Evolutionary conservation across 1,140 invertebrate genomes (phyloP).

Genomic region (Kradibia gibbosae): DNA sequence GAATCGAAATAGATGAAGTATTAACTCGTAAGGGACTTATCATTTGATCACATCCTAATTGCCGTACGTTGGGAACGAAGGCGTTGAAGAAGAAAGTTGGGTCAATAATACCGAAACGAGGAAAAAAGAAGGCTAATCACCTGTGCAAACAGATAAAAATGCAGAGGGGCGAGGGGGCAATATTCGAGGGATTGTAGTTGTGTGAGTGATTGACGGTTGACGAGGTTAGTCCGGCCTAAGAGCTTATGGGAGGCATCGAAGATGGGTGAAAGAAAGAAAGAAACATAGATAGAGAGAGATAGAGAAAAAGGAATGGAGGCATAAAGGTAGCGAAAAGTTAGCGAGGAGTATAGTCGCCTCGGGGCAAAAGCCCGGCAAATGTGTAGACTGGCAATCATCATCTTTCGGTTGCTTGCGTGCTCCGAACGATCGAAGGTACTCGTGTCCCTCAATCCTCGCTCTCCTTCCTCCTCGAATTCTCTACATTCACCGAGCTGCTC

Average conservation of each 20-base stretch:
- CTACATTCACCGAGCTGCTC: neutral
- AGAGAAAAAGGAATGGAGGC: conserved; percentile 36
- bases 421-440: conserved; percentile 59
- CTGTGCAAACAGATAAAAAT: conserved; percentile 38
- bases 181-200: conserved; percentile 16
- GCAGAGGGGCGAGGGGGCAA: conserved; percentile 37
- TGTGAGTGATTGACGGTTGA: neutral
- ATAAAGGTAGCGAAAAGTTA: conserved; percentile 40
- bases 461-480: conserved; percentile 5
- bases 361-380: conserved; percentile 47
- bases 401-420: conserved; percentile 68
- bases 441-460: neutral
- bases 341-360: conserved; percentile 42
- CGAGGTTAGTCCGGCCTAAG: neutral
- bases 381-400: conserved; percentile 64
- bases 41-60: too few species aligned
- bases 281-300: conserved; percentile 40
- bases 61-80: neutral
- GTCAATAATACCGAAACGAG: neutral
- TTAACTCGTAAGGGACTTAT: too few species aligned
- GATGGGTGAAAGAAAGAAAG: neutral
- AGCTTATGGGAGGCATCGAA: neutral
- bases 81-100: neutral
- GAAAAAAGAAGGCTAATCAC: conserved; percentile 11
- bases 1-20: too few species aligned